Conservation (phyloP, 1,140 invertebrate species). For the Drosophila carrolli region DNA sequence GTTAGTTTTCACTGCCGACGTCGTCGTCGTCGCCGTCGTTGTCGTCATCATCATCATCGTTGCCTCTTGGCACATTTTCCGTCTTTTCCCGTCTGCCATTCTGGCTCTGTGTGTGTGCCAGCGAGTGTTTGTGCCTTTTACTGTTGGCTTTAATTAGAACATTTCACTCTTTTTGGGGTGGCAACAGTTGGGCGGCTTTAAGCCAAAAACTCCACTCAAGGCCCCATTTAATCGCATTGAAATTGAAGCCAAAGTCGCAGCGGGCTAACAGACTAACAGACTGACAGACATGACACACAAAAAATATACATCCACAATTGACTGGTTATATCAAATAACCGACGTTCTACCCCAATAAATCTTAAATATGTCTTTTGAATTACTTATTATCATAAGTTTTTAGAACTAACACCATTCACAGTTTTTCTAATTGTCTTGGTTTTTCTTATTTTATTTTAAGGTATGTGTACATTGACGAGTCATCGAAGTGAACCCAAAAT, state of each 20-base stretch:
- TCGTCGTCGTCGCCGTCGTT: constrained; percentile 14
- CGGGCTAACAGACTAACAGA: too few relatives aligned
- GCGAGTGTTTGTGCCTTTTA: constrained; percentile 58
- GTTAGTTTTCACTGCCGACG: constrained; percentile 79
- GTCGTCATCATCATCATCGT: constrained; percentile 35
- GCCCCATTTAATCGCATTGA: constrained; percentile 17
- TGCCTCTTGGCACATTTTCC: constrained; percentile 78
- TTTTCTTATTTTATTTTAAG: constrained; percentile 21
- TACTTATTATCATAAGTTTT: neutral
- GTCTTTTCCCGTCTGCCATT: constrained; percentile 39
- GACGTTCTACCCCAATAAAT: neutral
- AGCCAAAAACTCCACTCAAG: constrained; percentile 24
- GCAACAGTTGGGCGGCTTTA: constrained; percentile 73
- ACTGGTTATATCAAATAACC: neutral
- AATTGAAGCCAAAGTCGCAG: constrained; percentile 7
- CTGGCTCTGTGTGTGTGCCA: constrained; percentile 19
- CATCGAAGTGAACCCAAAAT: neutral
- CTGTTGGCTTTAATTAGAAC: constrained; percentile 81
- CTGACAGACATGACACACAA: neutral
- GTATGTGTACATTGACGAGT: constrained; percentile 20
- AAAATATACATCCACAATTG: neutral
- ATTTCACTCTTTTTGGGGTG: constrained; percentile 69
- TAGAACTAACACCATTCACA: too few relatives aligned
- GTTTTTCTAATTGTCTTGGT: neutral
- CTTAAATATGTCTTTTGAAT: too few relatives aligned